Conservation (phyloP, 2,113 vertebrate species). For the Burhinus bistriatus region DNA sequence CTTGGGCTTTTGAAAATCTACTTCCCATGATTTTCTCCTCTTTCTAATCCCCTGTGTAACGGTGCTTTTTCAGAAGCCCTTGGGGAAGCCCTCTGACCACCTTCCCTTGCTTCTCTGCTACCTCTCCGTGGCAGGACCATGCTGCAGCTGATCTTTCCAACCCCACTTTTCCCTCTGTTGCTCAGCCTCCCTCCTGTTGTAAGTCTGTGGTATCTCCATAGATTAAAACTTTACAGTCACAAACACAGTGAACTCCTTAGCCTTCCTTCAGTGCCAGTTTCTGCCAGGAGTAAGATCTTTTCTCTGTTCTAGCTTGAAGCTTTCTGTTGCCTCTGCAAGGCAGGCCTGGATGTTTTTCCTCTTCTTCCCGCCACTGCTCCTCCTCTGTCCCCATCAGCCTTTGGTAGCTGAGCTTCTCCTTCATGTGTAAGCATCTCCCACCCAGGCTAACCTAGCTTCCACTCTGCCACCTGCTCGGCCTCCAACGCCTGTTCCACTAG, state of each 20-base stretch:
- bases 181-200: neutral
- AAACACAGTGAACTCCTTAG: neutral
- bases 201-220: neutral
- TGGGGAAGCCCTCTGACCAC: neutral
- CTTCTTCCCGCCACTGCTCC: neutral
- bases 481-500: neutral
- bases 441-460: neutral
- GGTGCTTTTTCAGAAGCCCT: neutral
- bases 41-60: neutral
- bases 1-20: neutral
- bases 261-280: neutral
- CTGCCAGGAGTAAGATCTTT: neutral
- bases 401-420: neutral
- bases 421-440: fast-evolving
- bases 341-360: neutral
- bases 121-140: neutral
- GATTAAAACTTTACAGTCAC: neutral
- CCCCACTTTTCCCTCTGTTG: neutral
- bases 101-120: neutral
- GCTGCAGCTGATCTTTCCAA: neutral
- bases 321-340: neutral
- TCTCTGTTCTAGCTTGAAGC: neutral
- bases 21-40: neutral
- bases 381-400: neutral
- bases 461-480: neutral